phyloP scores from a whole-genome alignment of 2,888 invertebrate genomes.

The Nymphalis c-album region DNA sequence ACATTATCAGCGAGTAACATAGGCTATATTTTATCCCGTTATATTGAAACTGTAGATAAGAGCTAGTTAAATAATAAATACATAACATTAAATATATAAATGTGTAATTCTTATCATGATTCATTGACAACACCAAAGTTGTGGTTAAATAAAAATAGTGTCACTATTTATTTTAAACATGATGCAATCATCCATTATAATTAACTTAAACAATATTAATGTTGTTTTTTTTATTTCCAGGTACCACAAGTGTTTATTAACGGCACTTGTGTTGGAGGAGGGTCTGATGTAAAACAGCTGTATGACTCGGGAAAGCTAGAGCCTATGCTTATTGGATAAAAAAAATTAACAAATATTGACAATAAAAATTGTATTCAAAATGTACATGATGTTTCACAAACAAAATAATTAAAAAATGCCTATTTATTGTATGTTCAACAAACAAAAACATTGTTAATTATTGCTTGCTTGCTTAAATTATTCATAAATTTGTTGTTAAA shows the following conservation, averaged over 20 bases:
- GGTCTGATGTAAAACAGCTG: conserved; percentile 91
- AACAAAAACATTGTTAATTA: background rate
- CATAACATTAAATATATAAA: background rate
- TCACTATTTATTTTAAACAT: too few species aligned
- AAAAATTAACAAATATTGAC: background rate
- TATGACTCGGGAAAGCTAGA: conserved; percentile 86
- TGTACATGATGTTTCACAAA: background rate
- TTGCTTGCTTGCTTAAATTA: background rate
- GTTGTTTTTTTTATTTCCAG: conserved; percentile 69
- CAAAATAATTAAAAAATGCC: background rate
- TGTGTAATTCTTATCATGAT: conserved; percentile 3
- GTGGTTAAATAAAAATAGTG: background rate
- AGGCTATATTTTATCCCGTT: too few species aligned
- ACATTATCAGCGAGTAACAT: too few species aligned
- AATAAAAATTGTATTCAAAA: conserved; percentile 13
- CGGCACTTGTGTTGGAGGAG: conserved; percentile 95
- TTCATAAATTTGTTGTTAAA: conserved; percentile 2
- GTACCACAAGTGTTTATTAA: conserved; percentile 97
- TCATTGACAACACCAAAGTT: background rate
- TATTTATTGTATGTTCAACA: background rate
- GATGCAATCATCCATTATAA: too few species aligned
- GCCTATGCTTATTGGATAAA: conserved; percentile 74
- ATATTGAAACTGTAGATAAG: too few species aligned
- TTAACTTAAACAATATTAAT: too few species aligned
- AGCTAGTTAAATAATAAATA: background rate